Evolutionary conservation across 2,888 invertebrate genomes (phyloP).

Genomic region (Hipparchia sbordonii): DNA sequence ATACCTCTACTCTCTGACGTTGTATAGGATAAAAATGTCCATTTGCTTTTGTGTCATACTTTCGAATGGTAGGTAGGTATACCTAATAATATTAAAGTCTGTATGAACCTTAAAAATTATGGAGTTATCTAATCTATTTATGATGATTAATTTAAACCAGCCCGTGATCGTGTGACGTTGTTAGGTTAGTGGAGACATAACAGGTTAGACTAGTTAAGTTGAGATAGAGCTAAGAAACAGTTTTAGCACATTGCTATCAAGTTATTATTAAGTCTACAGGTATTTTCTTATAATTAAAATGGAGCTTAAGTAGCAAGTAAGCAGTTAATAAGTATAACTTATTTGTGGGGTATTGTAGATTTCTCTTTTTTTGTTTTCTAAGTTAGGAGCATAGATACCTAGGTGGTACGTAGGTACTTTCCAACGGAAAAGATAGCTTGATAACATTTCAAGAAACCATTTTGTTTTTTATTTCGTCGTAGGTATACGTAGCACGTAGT

Average conservation of each 20-base stretch:
- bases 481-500: background rate
- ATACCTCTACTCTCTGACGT: too few relatives aligned
- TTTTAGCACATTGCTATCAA: constrained; percentile 37
- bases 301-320: too few relatives aligned
- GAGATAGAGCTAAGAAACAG: constrained; percentile 40
- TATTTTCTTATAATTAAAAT: constrained; percentile 9
- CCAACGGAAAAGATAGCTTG: background rate
- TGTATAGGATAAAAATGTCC: too few relatives aligned
- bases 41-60: too few relatives aligned
- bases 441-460: background rate
- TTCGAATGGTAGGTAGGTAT: too few relatives aligned
- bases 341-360: background rate
- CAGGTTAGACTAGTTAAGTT: constrained; percentile 41
- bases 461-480: background rate
- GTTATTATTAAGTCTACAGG: constrained; percentile 26
- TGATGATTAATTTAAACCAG: constrained; percentile 34
- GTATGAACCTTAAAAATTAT: background rate
- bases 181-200: constrained; percentile 39
- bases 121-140: constrained; percentile 36
- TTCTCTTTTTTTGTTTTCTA: background rate
- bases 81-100: background rate
- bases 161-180: constrained; percentile 36
- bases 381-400: background rate
- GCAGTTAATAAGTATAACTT: too few relatives aligned
- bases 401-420: background rate